phyloP scores from a whole-genome alignment of 2,888 invertebrate species.

The Ochropleura plecta region DNA sequence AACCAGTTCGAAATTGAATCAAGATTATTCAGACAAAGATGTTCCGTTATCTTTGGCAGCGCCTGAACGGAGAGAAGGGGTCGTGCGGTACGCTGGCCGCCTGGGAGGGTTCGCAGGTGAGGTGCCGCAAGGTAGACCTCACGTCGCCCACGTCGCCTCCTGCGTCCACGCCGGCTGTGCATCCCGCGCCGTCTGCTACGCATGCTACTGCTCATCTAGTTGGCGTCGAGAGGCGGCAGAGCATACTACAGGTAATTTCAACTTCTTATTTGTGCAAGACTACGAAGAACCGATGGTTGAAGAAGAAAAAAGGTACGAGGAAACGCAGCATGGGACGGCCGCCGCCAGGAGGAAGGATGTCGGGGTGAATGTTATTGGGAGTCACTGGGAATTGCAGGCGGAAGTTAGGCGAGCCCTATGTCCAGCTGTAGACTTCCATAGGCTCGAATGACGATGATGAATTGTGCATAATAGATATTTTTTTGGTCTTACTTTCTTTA shows the following conservation, averaged over 20 bases:
- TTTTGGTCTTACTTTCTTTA: not conserved
- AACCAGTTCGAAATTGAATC: constrained; percentile 61
- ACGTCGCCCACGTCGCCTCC: constrained; percentile 87
- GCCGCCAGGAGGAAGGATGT: no score
- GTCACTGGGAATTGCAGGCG: no score
- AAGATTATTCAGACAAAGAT: constrained; percentile 72
- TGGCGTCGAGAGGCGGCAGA: constrained; percentile 86
- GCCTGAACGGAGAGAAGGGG: constrained; percentile 92
- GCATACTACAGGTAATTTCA: constrained; percentile 87
- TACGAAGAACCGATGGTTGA: no score
- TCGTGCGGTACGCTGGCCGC: constrained; percentile 92
- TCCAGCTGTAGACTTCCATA: no score
- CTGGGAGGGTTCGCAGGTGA: constrained; percentile 92
- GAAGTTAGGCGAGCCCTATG: no score
- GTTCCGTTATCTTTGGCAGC: constrained; percentile 82
- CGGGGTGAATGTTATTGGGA: no score
- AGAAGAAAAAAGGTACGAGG: no score
- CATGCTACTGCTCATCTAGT: constrained; percentile 81
- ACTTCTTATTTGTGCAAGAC: not conserved
- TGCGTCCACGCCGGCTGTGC: constrained; percentile 81
- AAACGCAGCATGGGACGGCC: no score
- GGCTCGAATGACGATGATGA: no score
- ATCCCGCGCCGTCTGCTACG: constrained; percentile 79
- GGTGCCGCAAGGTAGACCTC: constrained; percentile 91
- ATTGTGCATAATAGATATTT: not conserved